Conservation (phyloP, 2,797 vertebrate genomes). For the Thripadectes ignobilis region DNA sequence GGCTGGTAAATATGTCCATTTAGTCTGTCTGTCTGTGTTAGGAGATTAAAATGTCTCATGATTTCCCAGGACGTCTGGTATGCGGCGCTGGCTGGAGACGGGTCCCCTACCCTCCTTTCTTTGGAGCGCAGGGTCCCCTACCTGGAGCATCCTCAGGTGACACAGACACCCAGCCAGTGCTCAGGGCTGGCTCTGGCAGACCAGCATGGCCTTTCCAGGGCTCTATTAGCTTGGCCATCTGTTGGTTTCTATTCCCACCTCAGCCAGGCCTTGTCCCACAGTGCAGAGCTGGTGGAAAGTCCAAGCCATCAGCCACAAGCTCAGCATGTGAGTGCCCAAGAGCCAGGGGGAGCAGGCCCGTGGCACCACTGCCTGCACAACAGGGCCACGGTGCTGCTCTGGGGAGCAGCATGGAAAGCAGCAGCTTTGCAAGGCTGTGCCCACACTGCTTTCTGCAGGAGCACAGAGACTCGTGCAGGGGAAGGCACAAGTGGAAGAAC, state of each 20-base stretch:
- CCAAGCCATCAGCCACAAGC: background rate
- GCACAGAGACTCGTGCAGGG: background rate
- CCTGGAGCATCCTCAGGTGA: conserved; percentile 26
- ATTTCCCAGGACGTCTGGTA: conserved; percentile 2
- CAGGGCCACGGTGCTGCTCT: background rate
- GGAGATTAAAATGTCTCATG: background rate
- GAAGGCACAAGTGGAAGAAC: background rate
- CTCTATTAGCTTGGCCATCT: background rate
- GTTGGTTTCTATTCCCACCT: conserved; percentile 44
- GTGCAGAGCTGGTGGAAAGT: conserved; percentile 5
- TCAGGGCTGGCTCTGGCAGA: background rate
- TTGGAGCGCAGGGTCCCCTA: background rate
- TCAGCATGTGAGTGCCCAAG: conserved; percentile 4
- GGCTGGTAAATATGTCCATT: background rate
- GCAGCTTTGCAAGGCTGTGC: background rate
- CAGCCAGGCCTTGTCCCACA: background rate
- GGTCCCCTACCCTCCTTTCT: too few species aligned
- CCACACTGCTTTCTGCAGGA: background rate
- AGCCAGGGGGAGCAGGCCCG: background rate
- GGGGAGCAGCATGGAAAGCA: background rate
- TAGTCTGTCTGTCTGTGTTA: background rate
- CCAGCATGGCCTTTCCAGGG: background rate
- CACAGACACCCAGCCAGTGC: background rate
- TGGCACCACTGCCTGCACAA: background rate
- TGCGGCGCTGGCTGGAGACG: background rate